Base-by-base conservation (phyloP, 1,140 invertebrate species). In the Lepidotrigona ventralis region DNA sequence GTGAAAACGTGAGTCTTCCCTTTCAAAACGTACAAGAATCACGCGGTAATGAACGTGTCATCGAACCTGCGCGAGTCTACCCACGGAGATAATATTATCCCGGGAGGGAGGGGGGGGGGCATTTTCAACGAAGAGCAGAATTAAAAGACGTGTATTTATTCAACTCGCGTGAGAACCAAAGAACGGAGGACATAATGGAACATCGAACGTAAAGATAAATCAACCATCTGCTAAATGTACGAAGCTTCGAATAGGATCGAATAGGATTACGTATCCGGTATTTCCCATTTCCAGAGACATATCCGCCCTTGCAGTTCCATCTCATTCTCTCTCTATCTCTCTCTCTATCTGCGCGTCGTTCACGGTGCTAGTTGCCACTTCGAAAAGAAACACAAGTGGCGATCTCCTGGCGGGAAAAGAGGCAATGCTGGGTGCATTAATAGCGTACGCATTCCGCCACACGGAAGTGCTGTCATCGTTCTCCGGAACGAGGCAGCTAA, bases 281-380 rank as follows among this genome's bases (percentile, higher is more conserved):
- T 86, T 86, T 84, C 23, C 73, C 73, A 77, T 84, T 87, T 87
- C 81, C 73, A 84, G 17, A 29, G 73, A 69, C 68, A 29, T 78
- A 84, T 86, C 51, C 77, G 56, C 64, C 54, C 56, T 71, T 56
- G 54, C n/a, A 26, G 9, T 78, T 23, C 23, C 23, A 58, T 79
- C 71, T 86, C 21, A 54, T 33, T 56, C 39, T 63, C 6, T 58
- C 23, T 1, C 51, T 56, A 29, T 63, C 39, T 83, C 66, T 86
- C n/a, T 60, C 33, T 56, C 39, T 63, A 11, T 46, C 23, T 1
- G 46, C 6, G n/a, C 46, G n/a, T 54, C 64, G 56, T 73, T n/a
- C 46, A 2, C 29, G 17, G 46, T 21, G 68, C 69, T 23, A 3
- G n/a, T 2, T 53, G 29, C 23, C 66, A n/a, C 53, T 58, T 58